Percentiles rank a stretch among this genome's conserved stretches.
These are phyloP conservation scores for Notechis scutatus DNA, from an alignment of 2,113 vertebrate species.

Conservation along the genomic window DNA sequence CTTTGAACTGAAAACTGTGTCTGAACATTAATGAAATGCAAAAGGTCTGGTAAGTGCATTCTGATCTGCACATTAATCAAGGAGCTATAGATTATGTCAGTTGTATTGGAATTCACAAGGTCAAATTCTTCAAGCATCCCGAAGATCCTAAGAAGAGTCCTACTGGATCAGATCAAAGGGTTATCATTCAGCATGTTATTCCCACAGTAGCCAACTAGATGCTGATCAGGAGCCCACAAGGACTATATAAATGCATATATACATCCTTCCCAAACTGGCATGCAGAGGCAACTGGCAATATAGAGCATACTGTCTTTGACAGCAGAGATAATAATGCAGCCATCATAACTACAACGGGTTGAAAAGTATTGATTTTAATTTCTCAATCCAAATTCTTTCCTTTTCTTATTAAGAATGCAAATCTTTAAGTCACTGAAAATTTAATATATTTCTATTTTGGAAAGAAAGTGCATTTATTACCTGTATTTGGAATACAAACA, in stretches of 20 bases:
- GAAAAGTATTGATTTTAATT: constrained; percentile 58
- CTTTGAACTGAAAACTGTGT: neutral
- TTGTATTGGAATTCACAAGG: neutral
- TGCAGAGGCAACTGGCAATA: neutral
- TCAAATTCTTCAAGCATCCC: neutral
- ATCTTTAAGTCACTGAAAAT: constrained; percentile 45
- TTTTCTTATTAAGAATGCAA: constrained; percentile 55
- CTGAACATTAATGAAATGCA: neutral
- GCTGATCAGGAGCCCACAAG: neutral
- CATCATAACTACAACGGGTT: neutral
- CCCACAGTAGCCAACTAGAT: neutral
- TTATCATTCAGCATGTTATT: neutral
- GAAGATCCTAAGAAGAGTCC: neutral
- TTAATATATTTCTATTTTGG: constrained; percentile 57
- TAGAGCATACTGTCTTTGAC: neutral
- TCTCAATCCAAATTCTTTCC: constrained; percentile 50
- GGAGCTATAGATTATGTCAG: neutral
- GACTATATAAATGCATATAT: neutral
- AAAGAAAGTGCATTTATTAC: constrained; percentile 52
- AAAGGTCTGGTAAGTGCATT: neutral
- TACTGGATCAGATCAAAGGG: neutral
- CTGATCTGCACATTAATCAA: neutral
- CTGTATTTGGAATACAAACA: neutral
- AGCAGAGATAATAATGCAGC: neutral
- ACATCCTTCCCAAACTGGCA: neutral